phyloP scores from a whole-genome alignment of 2,888 invertebrate genomes.

The Rotaria macrura region DNA sequence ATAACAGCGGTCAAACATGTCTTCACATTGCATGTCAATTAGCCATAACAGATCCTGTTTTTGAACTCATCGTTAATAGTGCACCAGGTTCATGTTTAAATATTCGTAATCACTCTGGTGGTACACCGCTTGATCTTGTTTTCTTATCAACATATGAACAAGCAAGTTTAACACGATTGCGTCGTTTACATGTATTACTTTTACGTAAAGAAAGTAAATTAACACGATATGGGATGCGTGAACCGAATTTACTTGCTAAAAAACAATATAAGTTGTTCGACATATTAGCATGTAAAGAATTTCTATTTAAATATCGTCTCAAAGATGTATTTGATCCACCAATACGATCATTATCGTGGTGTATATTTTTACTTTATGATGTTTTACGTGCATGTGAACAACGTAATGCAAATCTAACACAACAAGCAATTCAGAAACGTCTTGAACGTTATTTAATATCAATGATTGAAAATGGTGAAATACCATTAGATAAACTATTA shows the following conservation, averaged over 20 bases:
- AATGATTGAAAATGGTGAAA: slow-evolving; percentile 16
- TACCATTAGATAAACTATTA: background rate
- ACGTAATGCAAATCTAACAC: background rate
- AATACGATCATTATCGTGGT: background rate
- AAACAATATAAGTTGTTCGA: background rate
- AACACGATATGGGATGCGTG: slow-evolving; percentile 19
- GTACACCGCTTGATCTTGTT: background rate
- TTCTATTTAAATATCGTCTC: background rate
- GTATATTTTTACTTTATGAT: slow-evolving; percentile 18
- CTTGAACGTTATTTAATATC: background rate
- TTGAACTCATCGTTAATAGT: background rate
- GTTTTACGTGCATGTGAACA: slow-evolving; percentile 5
- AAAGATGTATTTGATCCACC: background rate
- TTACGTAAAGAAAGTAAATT: background rate
- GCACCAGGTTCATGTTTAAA: background rate
- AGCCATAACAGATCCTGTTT: background rate
- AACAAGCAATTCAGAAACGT: background rate
- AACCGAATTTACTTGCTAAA: background rate
- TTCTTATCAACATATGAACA: background rate
- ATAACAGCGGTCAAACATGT: slow-evolving; percentile 5
- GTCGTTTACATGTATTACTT: slow-evolving; percentile 14
- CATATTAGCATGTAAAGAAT: slow-evolving; percentile 10
- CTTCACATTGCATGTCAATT: background rate
- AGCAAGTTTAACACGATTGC: background rate
- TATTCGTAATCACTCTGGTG: background rate